Evolutionary conservation across 1,140 invertebrate genomes (phyloP), one percentile per base, ranked within the genome.

Genomic region (Coenobita brevimanus): DNA sequence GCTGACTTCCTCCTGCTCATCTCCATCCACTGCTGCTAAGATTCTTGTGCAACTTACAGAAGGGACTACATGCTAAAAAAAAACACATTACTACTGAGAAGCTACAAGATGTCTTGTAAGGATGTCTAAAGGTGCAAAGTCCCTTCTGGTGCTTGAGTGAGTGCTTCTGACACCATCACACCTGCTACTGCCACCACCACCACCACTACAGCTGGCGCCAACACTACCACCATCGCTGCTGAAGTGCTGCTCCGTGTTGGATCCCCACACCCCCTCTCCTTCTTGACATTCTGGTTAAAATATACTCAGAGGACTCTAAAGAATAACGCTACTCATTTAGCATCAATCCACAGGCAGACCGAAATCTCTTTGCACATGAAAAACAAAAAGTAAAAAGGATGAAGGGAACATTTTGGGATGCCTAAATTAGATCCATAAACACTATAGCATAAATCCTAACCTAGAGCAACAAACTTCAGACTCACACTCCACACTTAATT

Each of bases 71-170:
- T 87, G 85, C 85, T 87, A 75, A 87, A 87, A 87, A 73, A 50
- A 50, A 50, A 50, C 6, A 80, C 6, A 80, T 69, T 87, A 87
- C 85, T 87, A 87, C 85, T 87, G 85, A 87, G 84, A 87, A 80
- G 85, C 85, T 87, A 87, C 85, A 87, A 87, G 85, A 80, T 87
- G 64, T 80, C 85, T 87, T 87, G 85, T 81, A 87, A 87, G 43
- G 85, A 76, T 73, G 85, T 73, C 24, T 46, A 76, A n/a, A 71
- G 46, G 84, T 87, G 85, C 85, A 87, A 87, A 38, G 62, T 67
- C 43, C 62, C 50, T 71, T 27, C 33, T 64, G 71, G 85, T 80
- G 85, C 85, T 87, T 80, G 27, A 71, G 85, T 46, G 62, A 71
- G 85, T 87, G 85, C 76, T 80, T 62, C 85, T 76, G 71, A 38